Evolutionary conservation across 2,888 invertebrate genomes (phyloP).

Genomic region (Chouioia cunea): DNA sequence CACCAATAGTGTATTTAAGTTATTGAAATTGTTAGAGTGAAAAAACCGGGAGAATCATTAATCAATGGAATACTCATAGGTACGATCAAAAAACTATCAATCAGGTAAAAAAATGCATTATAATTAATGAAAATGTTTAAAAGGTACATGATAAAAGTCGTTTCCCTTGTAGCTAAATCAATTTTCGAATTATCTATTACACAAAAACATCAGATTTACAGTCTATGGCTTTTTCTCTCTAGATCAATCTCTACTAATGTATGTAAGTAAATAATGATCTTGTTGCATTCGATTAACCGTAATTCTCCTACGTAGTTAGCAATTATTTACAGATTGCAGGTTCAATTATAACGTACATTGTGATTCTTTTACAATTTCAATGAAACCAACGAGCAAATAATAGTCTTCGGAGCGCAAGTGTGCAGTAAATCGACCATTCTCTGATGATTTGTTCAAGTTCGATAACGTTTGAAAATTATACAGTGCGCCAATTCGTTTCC

Average conservation of each 20-base stretch:
- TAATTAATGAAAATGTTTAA: too few species aligned
- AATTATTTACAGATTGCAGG: not conserved
- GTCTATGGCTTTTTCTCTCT: slow-evolving; percentile 5
- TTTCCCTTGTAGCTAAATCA: slow-evolving; percentile 1
- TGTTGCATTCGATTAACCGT: not conserved
- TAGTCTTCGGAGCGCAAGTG: too few species aligned
- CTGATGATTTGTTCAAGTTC: too few species aligned
- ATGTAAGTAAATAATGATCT: not conserved
- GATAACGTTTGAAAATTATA: too few species aligned
- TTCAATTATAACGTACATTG: slow-evolving; percentile 3
- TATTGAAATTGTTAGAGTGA: too few species aligned
- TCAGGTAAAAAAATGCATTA: too few species aligned
- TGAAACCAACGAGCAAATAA: not conserved
- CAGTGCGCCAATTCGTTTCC: too few species aligned
- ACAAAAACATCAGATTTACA: not conserved
- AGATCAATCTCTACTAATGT: not conserved
- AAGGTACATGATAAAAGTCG: not conserved
- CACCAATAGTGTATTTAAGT: too few species aligned
- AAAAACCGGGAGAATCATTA: slow-evolving; percentile 5
- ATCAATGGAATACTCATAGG: not conserved
- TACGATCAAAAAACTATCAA: too few species aligned
- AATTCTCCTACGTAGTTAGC: not conserved
- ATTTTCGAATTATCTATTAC: slow-evolving; percentile 19
- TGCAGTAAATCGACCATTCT: too few species aligned
- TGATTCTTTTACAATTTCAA: not conserved